These are phyloP conservation scores for Actinernus sp. DNA, from an alignment of 92 coral and sea anemone species.

Conservation along the genomic window DNA sequence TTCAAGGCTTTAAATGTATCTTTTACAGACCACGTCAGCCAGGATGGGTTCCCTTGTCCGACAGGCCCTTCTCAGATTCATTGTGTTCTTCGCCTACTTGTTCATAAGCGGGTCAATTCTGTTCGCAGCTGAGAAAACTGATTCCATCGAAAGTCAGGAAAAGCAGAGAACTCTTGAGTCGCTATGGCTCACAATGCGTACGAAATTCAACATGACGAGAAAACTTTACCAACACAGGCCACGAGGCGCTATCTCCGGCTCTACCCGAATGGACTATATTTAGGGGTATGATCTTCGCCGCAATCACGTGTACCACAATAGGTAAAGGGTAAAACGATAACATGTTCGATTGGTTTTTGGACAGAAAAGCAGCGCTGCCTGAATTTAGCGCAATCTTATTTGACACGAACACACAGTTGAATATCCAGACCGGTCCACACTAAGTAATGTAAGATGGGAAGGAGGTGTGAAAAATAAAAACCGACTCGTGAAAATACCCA, in stretches of 20 bases:
- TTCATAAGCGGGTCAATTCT: constrained; percentile 9
- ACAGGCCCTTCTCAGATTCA: not conserved
- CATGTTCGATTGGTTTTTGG: no score
- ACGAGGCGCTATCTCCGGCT: not conserved
- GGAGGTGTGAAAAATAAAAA: no score
- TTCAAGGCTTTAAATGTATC: no score
- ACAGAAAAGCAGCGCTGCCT: no score
- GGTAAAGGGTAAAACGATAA: no score
- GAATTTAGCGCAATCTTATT: no score
- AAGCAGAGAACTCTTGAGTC: not conserved
- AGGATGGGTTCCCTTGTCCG: no score
- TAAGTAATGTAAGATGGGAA: no score
- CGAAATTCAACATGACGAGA: constrained; percentile 33
- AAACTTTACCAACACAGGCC: not conserved
- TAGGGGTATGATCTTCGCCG: not conserved
- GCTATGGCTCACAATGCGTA: constrained; percentile 2
- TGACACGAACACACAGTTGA: no score
- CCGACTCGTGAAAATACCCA: no score
- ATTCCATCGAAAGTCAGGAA: not conserved
- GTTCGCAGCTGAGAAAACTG: constrained; percentile 17
- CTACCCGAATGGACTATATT: not conserved
- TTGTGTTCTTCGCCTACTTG: not conserved
- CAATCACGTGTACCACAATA: constrained; percentile 20
- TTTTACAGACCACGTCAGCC: no score
- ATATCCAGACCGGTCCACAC: no score